Conservation (phyloP, 2,888 invertebrate genomes). For the Chironomus tentans region DNA sequence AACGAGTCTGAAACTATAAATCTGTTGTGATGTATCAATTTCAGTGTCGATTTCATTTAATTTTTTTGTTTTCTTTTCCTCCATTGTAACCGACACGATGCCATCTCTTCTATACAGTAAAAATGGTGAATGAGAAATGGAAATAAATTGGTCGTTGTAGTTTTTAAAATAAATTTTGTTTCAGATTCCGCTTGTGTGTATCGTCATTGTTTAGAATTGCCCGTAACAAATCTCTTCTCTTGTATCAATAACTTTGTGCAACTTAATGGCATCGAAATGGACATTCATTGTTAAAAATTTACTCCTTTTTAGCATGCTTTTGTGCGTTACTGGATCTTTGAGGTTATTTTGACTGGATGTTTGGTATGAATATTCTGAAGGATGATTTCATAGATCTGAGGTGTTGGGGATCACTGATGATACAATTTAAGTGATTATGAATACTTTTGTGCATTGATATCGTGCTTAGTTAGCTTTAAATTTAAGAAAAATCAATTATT, state of each 20-base stretch:
- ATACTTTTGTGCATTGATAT: too few species aligned
- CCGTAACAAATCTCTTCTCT: constrained; percentile 14
- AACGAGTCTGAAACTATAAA: not conserved
- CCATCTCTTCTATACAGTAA: too few species aligned
- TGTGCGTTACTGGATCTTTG: too few species aligned
- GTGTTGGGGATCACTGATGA: too few species aligned
- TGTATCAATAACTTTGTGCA: constrained; percentile 19
- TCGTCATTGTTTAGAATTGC: constrained; percentile 20
- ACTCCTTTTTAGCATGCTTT: not conserved
- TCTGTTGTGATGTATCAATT: constrained; percentile 19
- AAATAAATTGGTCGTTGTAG: not conserved
- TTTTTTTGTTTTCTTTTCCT: not conserved
- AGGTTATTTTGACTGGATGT: too few species aligned
- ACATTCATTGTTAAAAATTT: constrained; percentile 5
- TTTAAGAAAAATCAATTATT: too few species aligned
- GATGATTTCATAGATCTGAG: too few species aligned
- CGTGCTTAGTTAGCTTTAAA: too few species aligned
- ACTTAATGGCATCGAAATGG: constrained; percentile 23
- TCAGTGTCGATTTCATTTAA: constrained; percentile 1
- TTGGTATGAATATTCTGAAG: too few species aligned
- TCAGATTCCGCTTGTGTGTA: not conserved
- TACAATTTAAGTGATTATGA: too few species aligned
- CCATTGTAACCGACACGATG: too few species aligned
- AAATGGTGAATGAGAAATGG: not conserved
- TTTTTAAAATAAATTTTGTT: not conserved